These are phyloP conservation scores for Bungarus multicinctus DNA, from an alignment of 2,113 vertebrate species.

Conservation along the genomic window DNA sequence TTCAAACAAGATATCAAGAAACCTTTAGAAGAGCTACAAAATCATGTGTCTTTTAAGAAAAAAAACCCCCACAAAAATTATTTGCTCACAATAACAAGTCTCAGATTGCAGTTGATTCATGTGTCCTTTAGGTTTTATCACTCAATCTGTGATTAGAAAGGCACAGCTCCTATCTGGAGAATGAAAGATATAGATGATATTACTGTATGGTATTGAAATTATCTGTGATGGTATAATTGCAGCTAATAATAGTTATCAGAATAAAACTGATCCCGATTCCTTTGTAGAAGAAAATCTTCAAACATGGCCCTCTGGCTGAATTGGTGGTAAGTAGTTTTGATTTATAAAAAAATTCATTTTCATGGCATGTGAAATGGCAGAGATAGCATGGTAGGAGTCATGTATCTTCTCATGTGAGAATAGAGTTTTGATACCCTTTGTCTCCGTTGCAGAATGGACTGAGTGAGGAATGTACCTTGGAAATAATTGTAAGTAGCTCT, in stretches of 20 bases:
- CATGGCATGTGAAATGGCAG: neutral
- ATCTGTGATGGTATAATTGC: neutral
- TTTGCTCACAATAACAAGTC: neutral
- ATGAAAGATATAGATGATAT: neutral
- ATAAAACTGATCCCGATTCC: neutral
- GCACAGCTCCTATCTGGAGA: neutral
- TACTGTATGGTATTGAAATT: neutral
- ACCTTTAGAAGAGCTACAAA: neutral
- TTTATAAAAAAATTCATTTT: neutral
- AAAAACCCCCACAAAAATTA: neutral
- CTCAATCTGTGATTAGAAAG: neutral
- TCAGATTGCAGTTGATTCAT: neutral
- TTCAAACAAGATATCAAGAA: neutral
- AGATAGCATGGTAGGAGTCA: neutral
- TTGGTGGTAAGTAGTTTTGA: neutral
- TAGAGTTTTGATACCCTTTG: neutral
- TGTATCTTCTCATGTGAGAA: neutral
- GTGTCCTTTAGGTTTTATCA: neutral
- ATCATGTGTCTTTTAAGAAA: neutral
- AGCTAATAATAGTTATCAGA: neutral
- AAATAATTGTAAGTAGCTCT: neutral
- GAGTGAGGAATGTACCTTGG: neutral
- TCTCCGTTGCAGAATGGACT: neutral
- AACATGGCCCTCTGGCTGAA: neutral
- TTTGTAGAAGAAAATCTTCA: neutral